phyloP scores from a whole-genome alignment of 2,888 invertebrate genomes.

The Lutraria lutraria region DNA sequence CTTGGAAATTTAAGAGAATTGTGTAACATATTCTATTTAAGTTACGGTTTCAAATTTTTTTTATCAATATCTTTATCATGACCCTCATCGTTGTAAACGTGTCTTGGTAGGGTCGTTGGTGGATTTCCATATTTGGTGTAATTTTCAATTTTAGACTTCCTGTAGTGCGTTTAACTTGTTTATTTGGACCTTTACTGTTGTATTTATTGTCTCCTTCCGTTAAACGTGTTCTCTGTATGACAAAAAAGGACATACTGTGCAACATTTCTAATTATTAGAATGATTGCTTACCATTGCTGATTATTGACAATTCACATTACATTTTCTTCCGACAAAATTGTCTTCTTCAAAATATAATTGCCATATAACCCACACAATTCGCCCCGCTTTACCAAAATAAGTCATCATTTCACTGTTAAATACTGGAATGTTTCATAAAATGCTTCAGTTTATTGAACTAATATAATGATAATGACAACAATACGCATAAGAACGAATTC shows the following conservation, averaged over 20 bases:
- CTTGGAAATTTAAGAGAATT: no score
- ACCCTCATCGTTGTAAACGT: background rate
- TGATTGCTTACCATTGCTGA: background rate
- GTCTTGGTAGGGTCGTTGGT: background rate
- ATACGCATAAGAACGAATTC: no score
- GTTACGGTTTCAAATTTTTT: background rate
- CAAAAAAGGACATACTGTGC: background rate
- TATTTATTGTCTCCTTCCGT: background rate
- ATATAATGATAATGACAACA: no score
- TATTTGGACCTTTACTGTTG: background rate
- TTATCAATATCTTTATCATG: background rate
- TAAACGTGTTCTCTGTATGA: background rate
- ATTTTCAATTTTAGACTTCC: background rate
- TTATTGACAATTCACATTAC: no score
- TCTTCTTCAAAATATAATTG: no score
- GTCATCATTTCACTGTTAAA: no score
- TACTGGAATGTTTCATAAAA: no score
- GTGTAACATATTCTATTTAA: no score
- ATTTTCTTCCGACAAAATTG: no score
- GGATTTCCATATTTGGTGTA: background rate
- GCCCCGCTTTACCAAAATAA: no score
- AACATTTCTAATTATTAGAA: background rate
- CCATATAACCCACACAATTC: no score
- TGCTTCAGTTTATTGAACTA: no score
- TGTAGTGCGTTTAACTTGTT: background rate